Conservation (phyloP, 2,797 vertebrate genomes). For the Pseudocheirus occidentalis region DNA sequence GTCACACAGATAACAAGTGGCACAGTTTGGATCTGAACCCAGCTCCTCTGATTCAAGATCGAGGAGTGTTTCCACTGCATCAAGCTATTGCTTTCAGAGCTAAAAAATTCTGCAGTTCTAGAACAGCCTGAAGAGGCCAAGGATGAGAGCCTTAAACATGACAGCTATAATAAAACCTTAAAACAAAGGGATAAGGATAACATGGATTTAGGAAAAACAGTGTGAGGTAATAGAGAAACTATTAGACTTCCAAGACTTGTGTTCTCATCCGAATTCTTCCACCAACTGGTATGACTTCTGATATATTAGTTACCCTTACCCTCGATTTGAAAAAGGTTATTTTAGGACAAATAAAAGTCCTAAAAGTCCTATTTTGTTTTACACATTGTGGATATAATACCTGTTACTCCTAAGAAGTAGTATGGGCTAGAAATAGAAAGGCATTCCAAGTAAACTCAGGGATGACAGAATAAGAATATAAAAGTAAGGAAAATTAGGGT, state of each 20-base stretch:
- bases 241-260: not conserved
- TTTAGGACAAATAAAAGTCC: not conserved
- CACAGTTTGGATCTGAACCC: not conserved
- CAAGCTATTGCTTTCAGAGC: not conserved
- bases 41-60: not conserved
- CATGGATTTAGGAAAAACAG: not conserved
- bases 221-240: not conserved
- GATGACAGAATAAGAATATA: not conserved
- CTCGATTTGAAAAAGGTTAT: not conserved
- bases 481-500: not conserved
- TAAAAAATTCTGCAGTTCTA: not conserved
- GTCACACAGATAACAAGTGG: not conserved
- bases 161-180: not conserved
- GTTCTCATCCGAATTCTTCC: not conserved
- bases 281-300: constrained; percentile 21
- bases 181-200: not conserved
- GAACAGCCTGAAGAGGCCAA: not conserved
- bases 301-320: constrained; percentile 6
- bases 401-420: not conserved
- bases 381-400: not conserved
- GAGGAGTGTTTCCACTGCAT: not conserved
- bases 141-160: not conserved
- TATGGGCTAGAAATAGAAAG: not conserved
- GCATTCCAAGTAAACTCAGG: not conserved
- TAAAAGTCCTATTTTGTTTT: not conserved